Conservation (phyloP, 2,113 vertebrate genomes). For the Chaetura pelagica region DNA sequence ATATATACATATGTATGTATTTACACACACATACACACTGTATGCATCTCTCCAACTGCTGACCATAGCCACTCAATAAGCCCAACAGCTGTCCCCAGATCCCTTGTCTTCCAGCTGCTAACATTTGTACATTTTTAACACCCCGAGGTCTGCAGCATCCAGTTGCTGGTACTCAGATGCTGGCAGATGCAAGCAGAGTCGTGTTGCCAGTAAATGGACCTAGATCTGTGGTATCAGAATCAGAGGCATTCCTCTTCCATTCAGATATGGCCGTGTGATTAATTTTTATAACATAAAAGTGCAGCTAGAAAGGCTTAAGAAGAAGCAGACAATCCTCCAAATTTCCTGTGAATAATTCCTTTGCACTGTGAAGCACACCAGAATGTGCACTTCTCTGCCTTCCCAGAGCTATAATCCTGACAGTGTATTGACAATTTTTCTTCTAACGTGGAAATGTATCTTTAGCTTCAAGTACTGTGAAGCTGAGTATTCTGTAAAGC, state of each 20-base stretch:
- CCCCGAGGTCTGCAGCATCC: background rate
- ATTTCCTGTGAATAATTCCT: background rate
- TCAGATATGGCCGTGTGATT: background rate
- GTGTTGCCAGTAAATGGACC: background rate
- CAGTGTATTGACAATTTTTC: background rate
- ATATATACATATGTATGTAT: background rate
- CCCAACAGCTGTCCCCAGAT: background rate
- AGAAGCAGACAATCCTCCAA: background rate
- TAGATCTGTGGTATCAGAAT: background rate
- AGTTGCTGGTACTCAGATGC: background rate
- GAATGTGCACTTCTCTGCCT: background rate
- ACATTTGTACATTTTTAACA: background rate
- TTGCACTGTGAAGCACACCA: background rate
- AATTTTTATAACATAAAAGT: background rate
- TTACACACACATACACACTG: background rate
- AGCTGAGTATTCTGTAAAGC: background rate
- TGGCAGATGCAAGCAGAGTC: no score
- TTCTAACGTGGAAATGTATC: background rate
- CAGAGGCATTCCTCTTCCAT: background rate
- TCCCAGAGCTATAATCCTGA: background rate
- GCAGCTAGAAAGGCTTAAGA: background rate
- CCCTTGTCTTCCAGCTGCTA: background rate
- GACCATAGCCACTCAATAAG: background rate
- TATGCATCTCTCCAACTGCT: background rate
- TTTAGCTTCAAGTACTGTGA: background rate